Percentiles rank a stretch among this genome's conserved stretches.
Conservation (phyloP, 1,140 invertebrate species). For the Ips nitidus region DNA sequence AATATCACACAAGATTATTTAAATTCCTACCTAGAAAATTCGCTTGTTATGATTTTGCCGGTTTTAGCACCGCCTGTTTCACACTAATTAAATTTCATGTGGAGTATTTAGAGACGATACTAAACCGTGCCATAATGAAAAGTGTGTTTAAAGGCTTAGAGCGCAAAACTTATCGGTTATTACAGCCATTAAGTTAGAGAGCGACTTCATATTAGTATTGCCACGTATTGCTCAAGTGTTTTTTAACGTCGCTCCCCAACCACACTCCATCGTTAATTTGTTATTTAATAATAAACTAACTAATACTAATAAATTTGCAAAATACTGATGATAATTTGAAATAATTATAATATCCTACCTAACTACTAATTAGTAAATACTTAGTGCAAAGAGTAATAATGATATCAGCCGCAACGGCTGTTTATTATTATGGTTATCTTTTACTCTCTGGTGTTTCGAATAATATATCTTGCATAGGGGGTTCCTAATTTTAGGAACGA, state of each 20-base stretch:
- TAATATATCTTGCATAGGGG: not conserved
- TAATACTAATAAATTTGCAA: constrained; percentile 33
- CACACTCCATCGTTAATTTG: constrained; percentile 20
- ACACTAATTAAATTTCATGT: too few species aligned
- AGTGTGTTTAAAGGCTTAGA: too few species aligned
- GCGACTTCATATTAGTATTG: too few species aligned
- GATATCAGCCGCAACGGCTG: not conserved
- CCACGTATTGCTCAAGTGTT: too few species aligned
- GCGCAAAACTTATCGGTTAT: too few species aligned
- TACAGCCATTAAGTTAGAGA: too few species aligned
- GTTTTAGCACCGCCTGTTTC: not conserved
- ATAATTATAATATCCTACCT: constrained; percentile 29
- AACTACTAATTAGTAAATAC: constrained; percentile 11
- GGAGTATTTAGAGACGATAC: too few species aligned
- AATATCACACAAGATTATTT: constrained; percentile 34
- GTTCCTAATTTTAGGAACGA: not conserved
- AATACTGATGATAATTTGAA: constrained; percentile 35
- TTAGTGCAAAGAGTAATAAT: constrained; percentile 6
- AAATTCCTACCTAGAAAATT: constrained; percentile 19
- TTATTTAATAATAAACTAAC: constrained; percentile 24
- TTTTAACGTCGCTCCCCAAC: too few species aligned
- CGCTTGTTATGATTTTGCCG: not conserved
- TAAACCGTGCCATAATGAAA: too few species aligned
- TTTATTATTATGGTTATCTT: not conserved
- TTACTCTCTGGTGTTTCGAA: constrained; percentile 5